Evolutionary conservation across 2,888 invertebrate species (phyloP).

Genomic region (Rhabditoides inermis): DNA sequence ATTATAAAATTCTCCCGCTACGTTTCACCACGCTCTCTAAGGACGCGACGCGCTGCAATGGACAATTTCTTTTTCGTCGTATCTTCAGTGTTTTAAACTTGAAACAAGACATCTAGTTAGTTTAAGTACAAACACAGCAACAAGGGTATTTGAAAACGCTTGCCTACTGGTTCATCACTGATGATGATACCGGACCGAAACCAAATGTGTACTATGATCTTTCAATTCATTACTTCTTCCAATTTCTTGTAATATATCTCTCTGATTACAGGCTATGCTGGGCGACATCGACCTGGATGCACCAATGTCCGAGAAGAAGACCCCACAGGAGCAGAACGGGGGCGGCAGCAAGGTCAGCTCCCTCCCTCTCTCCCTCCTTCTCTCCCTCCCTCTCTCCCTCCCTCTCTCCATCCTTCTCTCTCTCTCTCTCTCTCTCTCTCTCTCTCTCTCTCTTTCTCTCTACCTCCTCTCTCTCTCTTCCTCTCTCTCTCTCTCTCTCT

Average conservation of each 20-base stretch:
- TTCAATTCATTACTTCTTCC: no score
- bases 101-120: no score
- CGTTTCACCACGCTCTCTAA: no score
- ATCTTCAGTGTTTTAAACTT: no score
- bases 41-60: no score
- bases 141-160: no score
- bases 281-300: conserved; percentile 30
- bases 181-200: no score
- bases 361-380: background rate
- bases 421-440: background rate
- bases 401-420: background rate
- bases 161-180: no score
- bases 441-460: background rate
- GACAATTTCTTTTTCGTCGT: no score
- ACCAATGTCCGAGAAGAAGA: conserved; percentile 13
- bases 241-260: conserved; percentile 5
- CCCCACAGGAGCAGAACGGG: conserved; percentile 10
- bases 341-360: conserved; percentile 10
- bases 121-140: no score
- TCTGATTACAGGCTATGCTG: conserved; percentile 36
- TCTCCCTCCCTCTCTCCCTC: background rate
- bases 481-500: conserved; percentile 1
- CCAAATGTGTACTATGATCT: no score
- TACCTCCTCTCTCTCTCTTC: background rate
- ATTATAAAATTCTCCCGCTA: no score